Conservation (phyloP, 1,140 invertebrate genomes). For the Drosophila parabipectinata region DNA sequence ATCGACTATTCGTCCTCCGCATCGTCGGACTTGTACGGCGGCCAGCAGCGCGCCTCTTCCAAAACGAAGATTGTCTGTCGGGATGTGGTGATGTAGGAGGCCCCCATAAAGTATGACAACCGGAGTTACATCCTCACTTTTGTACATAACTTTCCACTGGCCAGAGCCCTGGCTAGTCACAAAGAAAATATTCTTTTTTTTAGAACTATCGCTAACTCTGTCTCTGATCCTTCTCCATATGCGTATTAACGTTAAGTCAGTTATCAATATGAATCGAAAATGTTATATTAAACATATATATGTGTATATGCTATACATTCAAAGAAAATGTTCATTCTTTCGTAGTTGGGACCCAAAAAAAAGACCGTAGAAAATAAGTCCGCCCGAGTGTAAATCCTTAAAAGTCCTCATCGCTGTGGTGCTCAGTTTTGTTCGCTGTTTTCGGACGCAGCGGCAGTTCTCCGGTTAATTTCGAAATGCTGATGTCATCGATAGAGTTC, state of each 20-base stretch:
- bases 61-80: slow-evolving; percentile 76
- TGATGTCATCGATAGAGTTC: slow-evolving; percentile 80
- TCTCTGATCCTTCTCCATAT: slow-evolving; percentile 6
- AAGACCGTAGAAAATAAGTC: neutral
- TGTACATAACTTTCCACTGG: slow-evolving; percentile 37
- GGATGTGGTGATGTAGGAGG: slow-evolving; percentile 65
- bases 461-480: slow-evolving; percentile 80
- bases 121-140: slow-evolving; percentile 4
- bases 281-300: slow-evolving; percentile 41
- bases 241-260: slow-evolving; percentile 19
- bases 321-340: neutral
- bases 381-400: slow-evolving; percentile 29
- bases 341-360: neutral
- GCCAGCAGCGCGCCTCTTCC: slow-evolving; percentile 59
- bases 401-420: slow-evolving; percentile 83
- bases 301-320: neutral
- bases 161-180: neutral
- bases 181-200: slow-evolving; percentile 15
- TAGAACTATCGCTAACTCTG: slow-evolving; percentile 1
- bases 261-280: slow-evolving; percentile 63
- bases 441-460: slow-evolving; percentile 72
- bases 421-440: slow-evolving; percentile 71
- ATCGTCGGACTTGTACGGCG: slow-evolving; percentile 52
- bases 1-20: slow-evolving; percentile 77
- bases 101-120: neutral